A percentile compares a stretch with the other conserved stretches of the same genome.
Evolutionary conservation across 1,140 invertebrate genomes (phyloP).

Genomic region (Gonioctena quinquepunctata): DNA sequence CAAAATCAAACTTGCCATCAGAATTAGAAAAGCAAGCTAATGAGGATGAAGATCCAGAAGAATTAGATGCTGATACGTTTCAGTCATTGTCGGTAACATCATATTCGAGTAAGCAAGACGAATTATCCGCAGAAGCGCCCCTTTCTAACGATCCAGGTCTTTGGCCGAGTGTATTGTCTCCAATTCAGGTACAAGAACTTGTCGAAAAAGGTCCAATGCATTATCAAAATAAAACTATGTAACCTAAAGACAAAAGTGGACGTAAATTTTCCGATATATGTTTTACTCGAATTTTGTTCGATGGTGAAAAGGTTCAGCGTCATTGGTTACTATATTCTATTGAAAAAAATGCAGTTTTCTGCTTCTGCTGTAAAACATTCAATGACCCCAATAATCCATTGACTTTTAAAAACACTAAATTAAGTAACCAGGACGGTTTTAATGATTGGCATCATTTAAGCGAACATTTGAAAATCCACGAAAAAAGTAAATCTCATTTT

Average conservation of each 20-base stretch:
- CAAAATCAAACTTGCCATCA: conserved; percentile 2
- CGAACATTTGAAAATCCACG: not conserved
- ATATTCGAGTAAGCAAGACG: not conserved
- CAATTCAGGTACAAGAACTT: conserved; percentile 6
- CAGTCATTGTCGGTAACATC: not conserved
- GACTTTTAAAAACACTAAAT: not conserved
- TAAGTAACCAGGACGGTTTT: conserved; percentile 4
- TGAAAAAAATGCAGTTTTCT: conserved; percentile 13
- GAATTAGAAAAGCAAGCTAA: conserved; percentile 4
- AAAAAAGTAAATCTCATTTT: conserved; percentile 3
- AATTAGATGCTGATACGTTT: not conserved
- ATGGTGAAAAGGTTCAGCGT: conserved; percentile 11
- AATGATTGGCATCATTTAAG: conserved; percentile 12
- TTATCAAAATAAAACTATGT: conserved; percentile 14
- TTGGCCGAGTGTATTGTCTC: conserved; percentile 9
- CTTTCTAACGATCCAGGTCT: conserved; percentile 1
- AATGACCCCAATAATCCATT: not conserved
- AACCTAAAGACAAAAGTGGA: conserved; percentile 13
- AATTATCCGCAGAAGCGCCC: not conserved
- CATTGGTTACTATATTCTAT: conserved; percentile 21
- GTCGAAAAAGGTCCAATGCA: conserved; percentile 7
- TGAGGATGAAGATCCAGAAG: not conserved
- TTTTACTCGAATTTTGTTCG: not conserved
- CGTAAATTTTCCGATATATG: conserved; percentile 10
- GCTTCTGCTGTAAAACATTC: conserved; percentile 19